These are phyloP conservation scores for Crotalus tigris DNA, from an alignment of 2,113 vertebrate genomes.

Conservation along the genomic window DNA sequence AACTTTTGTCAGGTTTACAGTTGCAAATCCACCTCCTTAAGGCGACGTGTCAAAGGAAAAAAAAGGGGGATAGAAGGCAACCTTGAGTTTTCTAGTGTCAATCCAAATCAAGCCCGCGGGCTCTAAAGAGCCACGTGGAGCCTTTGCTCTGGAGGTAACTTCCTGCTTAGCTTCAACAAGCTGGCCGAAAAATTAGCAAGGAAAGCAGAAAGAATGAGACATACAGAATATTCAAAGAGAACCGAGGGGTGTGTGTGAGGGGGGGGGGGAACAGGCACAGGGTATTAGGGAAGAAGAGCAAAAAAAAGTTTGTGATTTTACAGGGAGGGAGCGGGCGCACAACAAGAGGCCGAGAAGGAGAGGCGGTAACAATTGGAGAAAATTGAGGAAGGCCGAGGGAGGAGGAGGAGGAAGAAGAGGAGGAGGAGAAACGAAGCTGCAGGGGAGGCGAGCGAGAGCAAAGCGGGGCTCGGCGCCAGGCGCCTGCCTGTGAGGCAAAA, in stretches of 20 bases:
- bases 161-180: slow-evolving; percentile 56
- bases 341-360: neutral
- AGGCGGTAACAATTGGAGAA: neutral
- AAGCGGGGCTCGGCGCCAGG: slow-evolving; percentile 13
- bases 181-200: neutral
- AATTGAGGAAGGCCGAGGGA: neutral
- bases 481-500: neutral
- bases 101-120: slow-evolving; percentile 21
- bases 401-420: neutral
- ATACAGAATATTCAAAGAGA: neutral
- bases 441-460: neutral
- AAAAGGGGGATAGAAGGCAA: neutral
- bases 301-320: slow-evolving; percentile 1
- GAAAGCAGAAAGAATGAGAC: neutral
- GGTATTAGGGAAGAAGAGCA: neutral
- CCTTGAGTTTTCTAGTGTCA: neutral
- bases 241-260: too few species aligned
- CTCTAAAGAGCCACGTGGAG: slow-evolving; percentile 70
- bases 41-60: slow-evolving; percentile 23
- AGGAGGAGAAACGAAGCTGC: neutral
- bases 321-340: neutral
- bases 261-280: neutral
- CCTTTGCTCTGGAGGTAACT: slow-evolving; percentile 50
- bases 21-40: slow-evolving; percentile 40
- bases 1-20: slow-evolving; percentile 29